Base-by-base conservation (phyloP, 1,140 invertebrate species). In the Drosophila lacteicornis region DNA sequence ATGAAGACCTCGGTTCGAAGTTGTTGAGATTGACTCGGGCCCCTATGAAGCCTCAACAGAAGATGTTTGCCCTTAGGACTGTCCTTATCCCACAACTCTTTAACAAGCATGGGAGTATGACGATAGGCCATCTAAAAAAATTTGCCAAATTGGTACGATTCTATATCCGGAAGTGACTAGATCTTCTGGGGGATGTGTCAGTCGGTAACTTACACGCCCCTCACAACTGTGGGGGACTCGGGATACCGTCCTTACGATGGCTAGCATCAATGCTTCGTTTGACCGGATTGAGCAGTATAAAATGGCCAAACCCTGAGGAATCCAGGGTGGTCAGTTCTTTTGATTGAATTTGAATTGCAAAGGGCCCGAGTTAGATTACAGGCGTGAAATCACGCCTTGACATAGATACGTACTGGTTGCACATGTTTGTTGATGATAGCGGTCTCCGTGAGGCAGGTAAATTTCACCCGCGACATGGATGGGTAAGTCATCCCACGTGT, bases 401-500 rank as follows among this genome's bases (percentile, higher is more conserved):
- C 27, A 53, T 47, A 25, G 46, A 47, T 7, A 13, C 12, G 46
- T 47, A 47, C 22, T 47, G 2, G 22, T 51, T 73, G 38, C 19
- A 58, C 38, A 51, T 33, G 22, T 59, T 57, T 61, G 71, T 68
- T 75, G 46, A 70, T 36, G 59, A 51, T 1, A 51, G 66, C 45
- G 53, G 59, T 22, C 59, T 75, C 19, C 66, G 45, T 75, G 66
- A 70, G 25, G 73, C 59, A 8, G 51, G 38, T 15, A 30, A 30
- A 30, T 30, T 30, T 30, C 30, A 30, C 56, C 63, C 47, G 42
- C 63, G 66, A 33, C 68, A 63, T 33, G 50, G 68, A 11, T 63
- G 60, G 60, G 68, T 56, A 1, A 27, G 36, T 53, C 40, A 75
- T 3, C 58, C 58, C 50, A 75, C 59, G 42, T 40, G 94, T 94